A percentile compares a stretch with the other conserved stretches of the same genome.
Evolutionary conservation across 2,797 vertebrate species (phyloP).

Genomic region (Mormyrus proboscirostris): DNA sequence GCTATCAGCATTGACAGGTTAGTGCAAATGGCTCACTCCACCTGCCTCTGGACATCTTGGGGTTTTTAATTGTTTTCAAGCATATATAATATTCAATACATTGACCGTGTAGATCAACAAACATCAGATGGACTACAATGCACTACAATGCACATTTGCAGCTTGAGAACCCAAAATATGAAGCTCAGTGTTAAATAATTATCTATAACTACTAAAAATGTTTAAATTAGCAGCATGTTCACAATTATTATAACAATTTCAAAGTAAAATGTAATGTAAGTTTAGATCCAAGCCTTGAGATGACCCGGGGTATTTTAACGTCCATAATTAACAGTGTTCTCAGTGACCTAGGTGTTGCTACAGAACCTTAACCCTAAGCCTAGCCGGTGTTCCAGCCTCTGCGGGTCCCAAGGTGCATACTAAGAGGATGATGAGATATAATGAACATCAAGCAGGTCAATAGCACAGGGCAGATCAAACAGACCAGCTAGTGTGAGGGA

Average conservation of each 20-base stretch:
- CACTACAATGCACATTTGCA: background rate
- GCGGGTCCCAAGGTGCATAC: background rate
- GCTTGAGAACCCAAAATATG: background rate
- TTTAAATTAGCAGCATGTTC: background rate
- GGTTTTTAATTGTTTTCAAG: background rate
- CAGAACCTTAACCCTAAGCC: background rate
- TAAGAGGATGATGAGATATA: constrained; percentile 10
- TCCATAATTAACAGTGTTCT: background rate
- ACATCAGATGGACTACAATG: background rate
- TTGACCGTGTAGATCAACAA: background rate
- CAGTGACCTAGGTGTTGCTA: background rate
- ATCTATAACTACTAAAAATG: background rate
- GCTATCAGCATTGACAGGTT: constrained; percentile 80
- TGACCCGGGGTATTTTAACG: background rate
- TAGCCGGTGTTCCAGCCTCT: background rate
- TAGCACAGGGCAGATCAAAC: background rate
- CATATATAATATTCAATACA: background rate
- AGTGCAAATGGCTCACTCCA: constrained; percentile 21
- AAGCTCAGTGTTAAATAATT: background rate
- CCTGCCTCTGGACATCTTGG: background rate
- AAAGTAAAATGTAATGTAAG: background rate
- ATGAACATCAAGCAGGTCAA: background rate
- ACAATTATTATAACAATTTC: background rate
- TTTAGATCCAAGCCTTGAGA: background rate
- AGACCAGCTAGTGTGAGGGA: background rate